These are phyloP conservation scores for Octodon degus DNA, from an alignment of 2,113 vertebrate genomes.

Conservation along the genomic window DNA sequence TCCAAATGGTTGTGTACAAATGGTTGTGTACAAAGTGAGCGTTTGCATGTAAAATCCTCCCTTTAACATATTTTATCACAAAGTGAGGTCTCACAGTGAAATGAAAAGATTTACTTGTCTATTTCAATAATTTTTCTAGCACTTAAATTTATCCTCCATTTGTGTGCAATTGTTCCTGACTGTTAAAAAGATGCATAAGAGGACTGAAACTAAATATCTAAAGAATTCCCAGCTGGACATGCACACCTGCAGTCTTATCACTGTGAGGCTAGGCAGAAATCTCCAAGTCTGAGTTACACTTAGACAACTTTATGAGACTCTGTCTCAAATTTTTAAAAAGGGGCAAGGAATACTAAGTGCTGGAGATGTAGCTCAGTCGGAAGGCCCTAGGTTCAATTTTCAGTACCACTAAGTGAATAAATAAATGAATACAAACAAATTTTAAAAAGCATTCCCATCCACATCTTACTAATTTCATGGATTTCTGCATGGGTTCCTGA, in stretches of 20 bases:
- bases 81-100: background rate
- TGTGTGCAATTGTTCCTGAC: background rate
- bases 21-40: background rate
- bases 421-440: background rate
- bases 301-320: background rate
- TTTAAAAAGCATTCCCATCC: background rate
- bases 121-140: background rate
- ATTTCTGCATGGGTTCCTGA: background rate
- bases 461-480: background rate
- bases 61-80: background rate
- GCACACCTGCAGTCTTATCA: background rate
- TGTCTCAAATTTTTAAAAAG: background rate
- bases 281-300: background rate
- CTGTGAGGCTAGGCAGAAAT: background rate
- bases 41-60: background rate
- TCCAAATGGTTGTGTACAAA: background rate
- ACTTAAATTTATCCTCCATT: background rate
- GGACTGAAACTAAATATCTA: background rate
- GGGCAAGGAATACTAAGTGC: background rate
- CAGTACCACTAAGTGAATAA: background rate
- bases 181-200: background rate
- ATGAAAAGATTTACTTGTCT: background rate
- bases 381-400: background rate
- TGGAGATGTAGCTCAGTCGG: background rate
- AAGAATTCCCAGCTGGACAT: background rate